A percentile compares a stretch with the other conserved stretches of the same genome.
Evolutionary conservation across 2,797 vertebrate species (phyloP).

Genomic region (Oophaga sylvatica): DNA sequence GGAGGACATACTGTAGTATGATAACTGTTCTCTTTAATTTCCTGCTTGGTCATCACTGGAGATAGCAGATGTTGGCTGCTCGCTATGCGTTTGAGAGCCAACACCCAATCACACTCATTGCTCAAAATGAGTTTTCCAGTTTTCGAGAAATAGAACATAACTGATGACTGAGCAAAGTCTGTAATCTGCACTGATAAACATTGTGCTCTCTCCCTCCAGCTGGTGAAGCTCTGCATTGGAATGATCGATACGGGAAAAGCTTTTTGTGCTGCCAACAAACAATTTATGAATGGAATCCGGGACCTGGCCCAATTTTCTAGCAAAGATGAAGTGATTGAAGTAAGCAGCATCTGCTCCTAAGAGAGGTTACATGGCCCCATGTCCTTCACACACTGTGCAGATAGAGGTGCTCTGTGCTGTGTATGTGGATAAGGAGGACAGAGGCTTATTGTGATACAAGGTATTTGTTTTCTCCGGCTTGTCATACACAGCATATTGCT

Average conservation of each 20-base stretch:
- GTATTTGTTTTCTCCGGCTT: too few relatives aligned
- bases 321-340: slow-evolving; percentile 92
- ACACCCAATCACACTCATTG: neutral
- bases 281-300: slow-evolving; percentile 92
- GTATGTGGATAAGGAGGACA: neutral
- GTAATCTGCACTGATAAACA: slow-evolving; percentile 37
- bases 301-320: slow-evolving; percentile 94
- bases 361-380: neutral
- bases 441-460: neutral
- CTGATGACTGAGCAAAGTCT: neutral
- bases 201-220: slow-evolving; percentile 70
- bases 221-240: slow-evolving; percentile 95
- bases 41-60: neutral
- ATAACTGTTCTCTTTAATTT: neutral
- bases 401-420: neutral
- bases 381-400: neutral
- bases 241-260: slow-evolving; percentile 98
- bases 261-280: slow-evolving; percentile 94
- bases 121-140: neutral
- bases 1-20: neutral
- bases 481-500: too few relatives aligned
- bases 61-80: neutral
- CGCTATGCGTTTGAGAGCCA: neutral
- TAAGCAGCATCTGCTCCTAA: slow-evolving; percentile 69
- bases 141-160: neutral